A percentile compares a stretch with the other conserved stretches of the same genome.
phyloP scores from a whole-genome alignment of 2,888 invertebrate genomes.

The Drosophila austrosaltans region DNA sequence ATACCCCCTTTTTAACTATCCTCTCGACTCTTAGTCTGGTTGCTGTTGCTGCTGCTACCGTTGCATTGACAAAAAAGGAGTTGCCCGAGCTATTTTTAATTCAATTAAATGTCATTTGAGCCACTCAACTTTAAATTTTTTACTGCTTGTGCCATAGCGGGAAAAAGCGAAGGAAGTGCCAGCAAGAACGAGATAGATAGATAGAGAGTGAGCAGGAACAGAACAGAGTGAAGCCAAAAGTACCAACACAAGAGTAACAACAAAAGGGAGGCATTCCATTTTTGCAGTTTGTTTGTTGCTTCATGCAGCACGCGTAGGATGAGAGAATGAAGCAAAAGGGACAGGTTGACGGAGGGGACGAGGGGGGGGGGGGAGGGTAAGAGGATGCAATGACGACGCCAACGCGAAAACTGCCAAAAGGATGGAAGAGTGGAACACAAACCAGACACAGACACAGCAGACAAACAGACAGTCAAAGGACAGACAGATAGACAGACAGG shows the following conservation, averaged over 20 bases:
- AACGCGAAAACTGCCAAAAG: slow-evolving; percentile 51
- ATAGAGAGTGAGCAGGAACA: slow-evolving; percentile 22
- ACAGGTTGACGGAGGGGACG: background rate
- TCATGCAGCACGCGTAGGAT: slow-evolving; percentile 52
- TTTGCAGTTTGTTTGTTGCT: slow-evolving; percentile 41
- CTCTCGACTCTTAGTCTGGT: background rate
- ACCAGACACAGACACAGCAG: slow-evolving; percentile 21
- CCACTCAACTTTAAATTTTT: slow-evolving; percentile 56
- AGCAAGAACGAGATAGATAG: slow-evolving; percentile 6
- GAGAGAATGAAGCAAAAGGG: background rate
- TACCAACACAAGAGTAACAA: slow-evolving; percentile 7
- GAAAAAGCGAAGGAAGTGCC: slow-evolving; percentile 5
- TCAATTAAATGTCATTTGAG: slow-evolving; percentile 59
- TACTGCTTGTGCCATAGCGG: slow-evolving; percentile 12
- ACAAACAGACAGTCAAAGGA: slow-evolving; percentile 35
- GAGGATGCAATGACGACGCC: slow-evolving; percentile 44
- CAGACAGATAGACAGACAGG: slow-evolving; percentile 34
- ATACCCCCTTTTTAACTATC: no score
- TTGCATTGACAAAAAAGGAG: slow-evolving; percentile 19
- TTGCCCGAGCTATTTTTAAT: slow-evolving; percentile 47
- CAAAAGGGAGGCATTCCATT: slow-evolving; percentile 24
- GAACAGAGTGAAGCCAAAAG: slow-evolving; percentile 21
- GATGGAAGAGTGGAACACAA: slow-evolving; percentile 21
- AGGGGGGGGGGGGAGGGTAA: slow-evolving; percentile 30
- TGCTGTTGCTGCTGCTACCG: slow-evolving; percentile 11